Percentiles rank a stretch among this genome's conserved stretches.
These are phyloP conservation scores for Synergus japonicus DNA, from an alignment of 2,888 invertebrate genomes.

Conservation along the genomic window DNA sequence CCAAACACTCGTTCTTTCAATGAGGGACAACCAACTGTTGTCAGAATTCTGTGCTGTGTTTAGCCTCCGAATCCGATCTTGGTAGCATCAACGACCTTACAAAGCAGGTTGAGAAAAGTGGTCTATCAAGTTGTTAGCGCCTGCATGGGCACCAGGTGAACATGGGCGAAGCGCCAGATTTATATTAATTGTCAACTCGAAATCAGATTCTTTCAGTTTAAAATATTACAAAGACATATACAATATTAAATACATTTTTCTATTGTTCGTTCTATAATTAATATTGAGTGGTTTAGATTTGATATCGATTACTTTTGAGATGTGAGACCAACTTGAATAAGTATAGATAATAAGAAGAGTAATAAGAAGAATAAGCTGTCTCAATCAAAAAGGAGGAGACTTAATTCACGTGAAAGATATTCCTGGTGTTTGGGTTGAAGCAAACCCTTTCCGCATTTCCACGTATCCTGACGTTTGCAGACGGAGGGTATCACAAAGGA, in stretches of 20 bases:
- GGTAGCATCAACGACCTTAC: slow-evolving; percentile 11
- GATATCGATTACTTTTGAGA: no score
- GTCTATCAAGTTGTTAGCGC: slow-evolving; percentile 4
- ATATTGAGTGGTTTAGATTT: no score
- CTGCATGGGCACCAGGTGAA: neutral
- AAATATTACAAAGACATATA: neutral
- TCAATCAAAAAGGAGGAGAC: slow-evolving; percentile 1
- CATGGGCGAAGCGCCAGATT: neutral
- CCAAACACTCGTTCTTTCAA: slow-evolving; percentile 67
- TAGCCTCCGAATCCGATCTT: slow-evolving; percentile 13
- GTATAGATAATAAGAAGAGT: neutral
- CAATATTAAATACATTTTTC: no score
- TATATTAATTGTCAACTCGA: neutral
- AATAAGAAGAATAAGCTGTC: neutral
- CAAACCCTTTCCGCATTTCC: slow-evolving; percentile 65
- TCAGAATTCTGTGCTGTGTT: slow-evolving; percentile 44
- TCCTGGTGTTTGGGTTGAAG: slow-evolving; percentile 53
- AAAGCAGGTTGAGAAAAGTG: slow-evolving; percentile 15
- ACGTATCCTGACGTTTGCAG: slow-evolving; percentile 56
- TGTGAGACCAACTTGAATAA: neutral
- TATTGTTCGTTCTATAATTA: no score
- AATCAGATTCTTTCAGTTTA: neutral
- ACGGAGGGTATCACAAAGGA: slow-evolving; percentile 55
- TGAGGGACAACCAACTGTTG: slow-evolving; percentile 64
- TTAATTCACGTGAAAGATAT: slow-evolving; percentile 53